A percentile compares a stretch with the other conserved stretches of the same genome.
These are phyloP conservation scores for Melinaea menophilus DNA, from an alignment of 2,888 invertebrate genomes.

Conservation along the genomic window DNA sequence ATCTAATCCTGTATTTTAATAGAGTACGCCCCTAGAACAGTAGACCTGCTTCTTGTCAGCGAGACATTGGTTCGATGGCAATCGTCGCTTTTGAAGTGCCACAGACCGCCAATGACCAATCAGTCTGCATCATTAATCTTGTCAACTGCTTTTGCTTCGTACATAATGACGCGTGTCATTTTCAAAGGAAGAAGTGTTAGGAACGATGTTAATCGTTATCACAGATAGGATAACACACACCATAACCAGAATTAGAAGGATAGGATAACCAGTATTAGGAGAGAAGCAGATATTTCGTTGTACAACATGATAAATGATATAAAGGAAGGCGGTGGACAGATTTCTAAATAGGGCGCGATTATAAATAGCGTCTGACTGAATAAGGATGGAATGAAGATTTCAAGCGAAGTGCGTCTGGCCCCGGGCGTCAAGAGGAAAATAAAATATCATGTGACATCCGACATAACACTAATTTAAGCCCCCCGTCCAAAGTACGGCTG, in stretches of 20 bases:
- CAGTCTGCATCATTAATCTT: conserved; percentile 57
- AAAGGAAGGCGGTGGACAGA: conserved; percentile 40
- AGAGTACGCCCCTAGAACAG: conserved; percentile 6
- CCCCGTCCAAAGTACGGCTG: conserved; percentile 55
- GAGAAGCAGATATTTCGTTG: conserved; percentile 6
- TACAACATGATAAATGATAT: conserved; percentile 24
- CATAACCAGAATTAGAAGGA: conserved; percentile 8
- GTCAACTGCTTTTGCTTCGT: conserved; percentile 55
- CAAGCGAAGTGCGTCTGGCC: conserved; percentile 55
- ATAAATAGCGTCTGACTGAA: conserved; percentile 66
- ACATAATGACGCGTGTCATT: conserved; percentile 44
- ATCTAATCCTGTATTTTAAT: no score
- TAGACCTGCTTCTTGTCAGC: conserved; percentile 57
- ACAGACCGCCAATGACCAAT: conserved; percentile 49
- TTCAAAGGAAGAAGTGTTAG: conserved; percentile 26
- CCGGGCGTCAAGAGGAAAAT: conserved; percentile 55
- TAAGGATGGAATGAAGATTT: conserved; percentile 55
- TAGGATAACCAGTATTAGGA: conserved; percentile 1
- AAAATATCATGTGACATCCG: conserved; percentile 70
- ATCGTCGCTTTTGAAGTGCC: conserved; percentile 61
- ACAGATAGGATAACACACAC: conserved; percentile 1
- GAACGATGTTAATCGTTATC: conserved; percentile 17
- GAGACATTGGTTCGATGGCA: conserved; percentile 54
- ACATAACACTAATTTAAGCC: conserved; percentile 70
- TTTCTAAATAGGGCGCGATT: conserved; percentile 63